Evolutionary conservation across 2,113 vertebrate genomes (phyloP).

Genomic region (Scomber scombrus): DNA sequence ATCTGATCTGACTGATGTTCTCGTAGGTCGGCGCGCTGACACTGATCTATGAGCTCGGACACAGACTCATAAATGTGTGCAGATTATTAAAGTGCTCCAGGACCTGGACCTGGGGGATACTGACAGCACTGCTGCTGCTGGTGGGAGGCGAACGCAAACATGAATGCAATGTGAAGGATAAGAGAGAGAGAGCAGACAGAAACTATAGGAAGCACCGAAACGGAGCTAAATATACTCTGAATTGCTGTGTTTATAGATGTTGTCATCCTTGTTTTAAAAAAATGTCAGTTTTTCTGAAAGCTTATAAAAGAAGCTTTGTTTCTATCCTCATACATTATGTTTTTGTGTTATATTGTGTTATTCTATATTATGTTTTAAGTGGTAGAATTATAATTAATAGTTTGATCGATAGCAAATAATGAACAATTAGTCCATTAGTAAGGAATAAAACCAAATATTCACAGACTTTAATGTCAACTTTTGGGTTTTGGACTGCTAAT

Average conservation of each 20-base stretch:
- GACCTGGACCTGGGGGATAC: not conserved
- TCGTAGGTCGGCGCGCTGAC: conserved; percentile 51
- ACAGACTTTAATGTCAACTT: too few species aligned
- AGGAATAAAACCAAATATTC: not conserved
- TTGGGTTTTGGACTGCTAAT: too few species aligned
- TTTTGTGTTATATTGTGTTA: too few species aligned
- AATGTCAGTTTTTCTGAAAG: not conserved
- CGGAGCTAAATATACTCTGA: not conserved
- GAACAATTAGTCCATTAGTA: not conserved
- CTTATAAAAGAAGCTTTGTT: not conserved
- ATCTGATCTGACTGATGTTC: conserved; percentile 53
- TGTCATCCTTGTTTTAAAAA: not conserved
- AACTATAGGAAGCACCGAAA: not conserved
- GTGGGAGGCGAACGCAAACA: conserved; percentile 27
- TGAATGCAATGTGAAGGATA: too few species aligned
- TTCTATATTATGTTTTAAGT: too few species aligned
- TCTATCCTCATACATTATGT: too few species aligned
- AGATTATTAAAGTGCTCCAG: conserved; percentile 55
- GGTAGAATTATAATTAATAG: too few species aligned
- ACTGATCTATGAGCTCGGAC: conserved; percentile 63
- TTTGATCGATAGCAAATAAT: too few species aligned
- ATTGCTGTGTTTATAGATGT: not conserved
- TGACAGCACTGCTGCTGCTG: not conserved
- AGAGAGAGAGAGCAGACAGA: not conserved
- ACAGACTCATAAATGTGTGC: conserved; percentile 51